Percentiles rank a stretch among this genome's conserved stretches.
Conservation (phyloP, 1,140 invertebrate genomes). For the Cephus cinctus region DNA sequence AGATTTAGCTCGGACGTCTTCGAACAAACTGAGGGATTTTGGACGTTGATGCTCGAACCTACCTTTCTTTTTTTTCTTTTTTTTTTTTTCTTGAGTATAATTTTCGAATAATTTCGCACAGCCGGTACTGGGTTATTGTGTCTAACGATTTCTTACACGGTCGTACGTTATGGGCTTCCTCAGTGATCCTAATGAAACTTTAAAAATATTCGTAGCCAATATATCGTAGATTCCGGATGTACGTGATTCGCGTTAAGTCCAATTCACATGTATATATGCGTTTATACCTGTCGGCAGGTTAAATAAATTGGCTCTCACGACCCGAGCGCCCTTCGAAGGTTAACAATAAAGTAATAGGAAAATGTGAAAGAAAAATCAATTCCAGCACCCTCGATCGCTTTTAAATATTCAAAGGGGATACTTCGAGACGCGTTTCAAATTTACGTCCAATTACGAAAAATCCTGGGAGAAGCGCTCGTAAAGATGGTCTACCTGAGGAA, state of each 20-base stretch:
- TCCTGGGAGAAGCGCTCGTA: slow-evolving; percentile 25
- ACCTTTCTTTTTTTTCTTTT: slow-evolving; percentile 15
- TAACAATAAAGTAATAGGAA: no score
- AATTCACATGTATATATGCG: no score
- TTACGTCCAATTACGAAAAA: slow-evolving; percentile 12
- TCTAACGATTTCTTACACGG: slow-evolving; percentile 35
- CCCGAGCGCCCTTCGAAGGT: no score
- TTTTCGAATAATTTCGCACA: slow-evolving; percentile 35
- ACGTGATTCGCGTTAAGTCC: no score
- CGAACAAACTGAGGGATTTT: slow-evolving; percentile 24
- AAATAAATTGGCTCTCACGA: no score
- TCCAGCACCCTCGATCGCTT: no score
- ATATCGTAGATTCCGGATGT: no score
- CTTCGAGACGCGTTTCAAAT: slow-evolving; percentile 20
- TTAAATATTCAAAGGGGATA: slow-evolving; percentile 10
- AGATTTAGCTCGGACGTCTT: slow-evolving; percentile 35
- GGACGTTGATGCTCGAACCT: slow-evolving; percentile 28
- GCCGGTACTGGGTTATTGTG: slow-evolving; percentile 31
- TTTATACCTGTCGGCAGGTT: no score
- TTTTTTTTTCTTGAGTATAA: slow-evolving; percentile 8
- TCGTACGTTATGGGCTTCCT: no score
- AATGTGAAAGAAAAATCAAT: no score
- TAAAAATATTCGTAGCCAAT: no score
- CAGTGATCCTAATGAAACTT: no score
- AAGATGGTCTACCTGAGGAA: slow-evolving; percentile 18